These are phyloP conservation scores for Akabosia matsudoensis DNA, from an alignment of 1,140 invertebrate genomes.

Conservation along the genomic window DNA sequence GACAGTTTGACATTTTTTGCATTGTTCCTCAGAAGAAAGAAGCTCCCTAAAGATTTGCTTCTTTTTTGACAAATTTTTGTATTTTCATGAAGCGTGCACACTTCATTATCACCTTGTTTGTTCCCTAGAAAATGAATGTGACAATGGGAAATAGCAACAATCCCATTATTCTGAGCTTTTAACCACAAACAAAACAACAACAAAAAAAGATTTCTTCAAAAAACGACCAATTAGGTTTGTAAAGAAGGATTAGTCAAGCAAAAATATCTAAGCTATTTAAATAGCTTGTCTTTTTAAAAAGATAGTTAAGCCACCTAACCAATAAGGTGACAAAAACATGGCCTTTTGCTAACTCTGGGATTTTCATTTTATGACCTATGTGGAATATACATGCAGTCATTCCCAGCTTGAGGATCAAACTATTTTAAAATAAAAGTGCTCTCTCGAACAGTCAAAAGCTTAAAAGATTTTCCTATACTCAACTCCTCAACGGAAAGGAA, in stretches of 20 bases:
- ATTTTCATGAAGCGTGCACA: neutral
- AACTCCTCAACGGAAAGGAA: neutral
- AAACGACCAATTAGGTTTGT: no score
- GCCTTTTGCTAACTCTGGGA: neutral
- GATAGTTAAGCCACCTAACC: neutral
- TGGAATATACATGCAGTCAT: neutral
- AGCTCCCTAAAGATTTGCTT: no score
- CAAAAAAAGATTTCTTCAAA: no score
- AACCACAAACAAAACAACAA: no score
- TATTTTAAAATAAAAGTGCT: neutral
- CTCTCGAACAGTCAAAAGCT: neutral
- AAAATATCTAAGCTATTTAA: no score
- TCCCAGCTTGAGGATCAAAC: no score
- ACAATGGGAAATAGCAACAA: no score
- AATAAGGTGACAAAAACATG: conserved; percentile 9
- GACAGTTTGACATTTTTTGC: neutral
- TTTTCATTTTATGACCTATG: conserved; percentile 16
- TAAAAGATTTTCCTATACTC: neutral
- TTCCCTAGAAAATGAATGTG: no score
- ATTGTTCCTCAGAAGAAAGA: no score
- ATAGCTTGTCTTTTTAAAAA: no score
- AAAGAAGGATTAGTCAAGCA: no score
- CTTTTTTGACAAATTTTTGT: neutral
- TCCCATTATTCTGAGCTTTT: no score
- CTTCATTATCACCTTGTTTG: conserved; percentile 1